Evolutionary conservation across 2,888 invertebrate species (phyloP).

Genomic region (Thereva nobilitata): DNA sequence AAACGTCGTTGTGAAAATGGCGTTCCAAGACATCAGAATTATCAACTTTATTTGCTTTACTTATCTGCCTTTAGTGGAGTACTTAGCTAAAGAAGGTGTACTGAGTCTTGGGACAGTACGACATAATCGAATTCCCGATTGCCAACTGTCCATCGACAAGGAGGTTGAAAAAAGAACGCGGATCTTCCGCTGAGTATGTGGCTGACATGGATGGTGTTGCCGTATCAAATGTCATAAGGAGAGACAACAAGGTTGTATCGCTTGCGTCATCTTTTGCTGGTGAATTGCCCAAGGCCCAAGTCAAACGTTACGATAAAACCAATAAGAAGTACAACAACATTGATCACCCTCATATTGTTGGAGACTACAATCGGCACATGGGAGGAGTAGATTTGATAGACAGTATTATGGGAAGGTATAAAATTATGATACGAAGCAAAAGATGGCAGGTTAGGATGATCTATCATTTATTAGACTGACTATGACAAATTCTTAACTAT

Average conservation of each 20-base stretch:
- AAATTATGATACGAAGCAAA: slow-evolving; percentile 23
- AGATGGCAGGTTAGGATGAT: slow-evolving; percentile 45
- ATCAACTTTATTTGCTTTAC: slow-evolving; percentile 41
- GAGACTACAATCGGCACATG: no score
- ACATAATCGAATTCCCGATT: slow-evolving; percentile 48
- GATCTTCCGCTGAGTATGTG: slow-evolving; percentile 44
- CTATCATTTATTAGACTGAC: slow-evolving; percentile 43
- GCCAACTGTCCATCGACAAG: slow-evolving; percentile 44
- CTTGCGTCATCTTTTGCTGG: no score
- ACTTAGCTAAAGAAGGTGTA: slow-evolving; percentile 48
- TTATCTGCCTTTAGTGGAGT: slow-evolving; percentile 43
- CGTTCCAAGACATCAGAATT: slow-evolving; percentile 41
- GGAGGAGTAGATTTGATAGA: no score
- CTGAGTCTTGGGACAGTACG: slow-evolving; percentile 46
- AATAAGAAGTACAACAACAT: no score
- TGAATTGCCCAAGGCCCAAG: slow-evolving; percentile 29
- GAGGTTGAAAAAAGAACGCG: slow-evolving; percentile 45
- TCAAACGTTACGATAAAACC: no score
- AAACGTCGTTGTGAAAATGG: slow-evolving; percentile 43
- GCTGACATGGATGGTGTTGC: slow-evolving; percentile 43
- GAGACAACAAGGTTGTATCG: slow-evolving; percentile 28
- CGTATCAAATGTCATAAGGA: slow-evolving; percentile 33
- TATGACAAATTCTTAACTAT: slow-evolving; percentile 48
- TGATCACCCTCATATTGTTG: no score
- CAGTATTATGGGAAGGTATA: slow-evolving; percentile 21